Evolutionary conservation across 2,113 vertebrate genomes (phyloP), one percentile per base, ranked within the genome.

Genomic region (Microtus pennsylvanicus): DNA sequence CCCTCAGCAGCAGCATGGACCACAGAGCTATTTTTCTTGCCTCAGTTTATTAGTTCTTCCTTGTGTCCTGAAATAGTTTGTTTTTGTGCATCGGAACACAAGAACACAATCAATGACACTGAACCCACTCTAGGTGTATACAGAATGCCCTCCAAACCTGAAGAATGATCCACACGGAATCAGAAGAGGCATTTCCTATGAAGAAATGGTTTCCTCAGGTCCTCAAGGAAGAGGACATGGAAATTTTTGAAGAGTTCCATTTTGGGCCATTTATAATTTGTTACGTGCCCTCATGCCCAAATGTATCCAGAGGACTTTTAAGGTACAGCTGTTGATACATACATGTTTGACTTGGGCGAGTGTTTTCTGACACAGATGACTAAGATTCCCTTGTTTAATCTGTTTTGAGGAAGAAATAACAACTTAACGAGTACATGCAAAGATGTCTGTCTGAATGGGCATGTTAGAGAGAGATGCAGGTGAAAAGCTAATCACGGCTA

Each of bases 211-310:
- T 87, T 88, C 70, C 17, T 35, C 14, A 77, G 19, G 38, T 86
- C 45, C 47, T 89, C 47, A 63, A 58, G 86, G 30, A 94, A 87
- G 38, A 87, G 21, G 1, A 89, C 91, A 42, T 69, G 87, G 69
- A 94, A 87, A 93, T 91, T 74, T 8, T 50, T 69, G 55, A 7
- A 91, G 52, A 92, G 74, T 0, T 9, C 26, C 6, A 19, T 80
- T 94, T 76, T 81, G 67, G 45, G 28, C 11, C 76, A 95, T 87
- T 72, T 88, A 7, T 55, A 52, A 77, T 87, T 85, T 90, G 50
- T 69, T 30, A 14, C 35, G 10, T 21, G 33, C 19, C n/a, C 22
- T 35, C 67, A 14, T n/a, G 47, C 0, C 10, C 7, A 72, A n/a
- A n/a, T 87, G 67, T 52, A 35, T 55, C 7, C 1, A 38, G 86